These are phyloP conservation scores for Ephestia elutella DNA, from an alignment of 1,140 invertebrate species.

Conservation along the genomic window DNA sequence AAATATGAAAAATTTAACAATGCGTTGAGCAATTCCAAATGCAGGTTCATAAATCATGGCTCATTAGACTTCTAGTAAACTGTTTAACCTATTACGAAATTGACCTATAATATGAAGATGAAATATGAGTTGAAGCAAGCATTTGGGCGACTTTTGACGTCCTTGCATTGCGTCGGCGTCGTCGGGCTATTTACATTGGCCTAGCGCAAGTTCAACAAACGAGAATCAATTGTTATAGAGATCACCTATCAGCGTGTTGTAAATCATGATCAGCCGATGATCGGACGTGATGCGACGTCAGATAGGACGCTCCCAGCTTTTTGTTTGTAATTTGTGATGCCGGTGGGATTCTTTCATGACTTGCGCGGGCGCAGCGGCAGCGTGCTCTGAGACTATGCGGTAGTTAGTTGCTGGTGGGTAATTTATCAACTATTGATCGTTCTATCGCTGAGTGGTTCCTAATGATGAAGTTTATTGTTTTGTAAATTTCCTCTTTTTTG, in stretches of 20 bases:
- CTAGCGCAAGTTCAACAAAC: conserved; percentile 30
- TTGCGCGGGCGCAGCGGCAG: conserved; percentile 29
- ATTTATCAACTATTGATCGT: conserved; percentile 50
- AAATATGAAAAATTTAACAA: conserved; percentile 31
- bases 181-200: background rate
- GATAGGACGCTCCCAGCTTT: conserved; percentile 66
- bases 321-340: conserved; percentile 61
- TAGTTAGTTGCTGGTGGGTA: conserved; percentile 33
- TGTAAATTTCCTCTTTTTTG: background rate
- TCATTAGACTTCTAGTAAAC: conserved; percentile 31
- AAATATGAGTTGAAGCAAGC: background rate
- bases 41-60: conserved; percentile 37
- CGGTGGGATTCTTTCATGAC: conserved; percentile 58
- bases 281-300: conserved; percentile 63
- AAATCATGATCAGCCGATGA: conserved; percentile 69
- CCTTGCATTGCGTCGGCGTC: background rate
- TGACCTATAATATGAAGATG: conserved; percentile 1
- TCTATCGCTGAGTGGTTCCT: conserved; percentile 20
- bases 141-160: background rate
- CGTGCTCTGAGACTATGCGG: conserved; percentile 11
- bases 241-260: conserved; percentile 62
- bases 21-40: conserved; percentile 22
- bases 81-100: conserved; percentile 33
- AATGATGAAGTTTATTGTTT: background rate
- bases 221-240: conserved; percentile 54